A percentile compares a stretch with the other conserved stretches of the same genome.
These are phyloP conservation scores for Mystacides longicornis DNA, from an alignment of 2,888 invertebrate genomes.

Conservation along the genomic window DNA sequence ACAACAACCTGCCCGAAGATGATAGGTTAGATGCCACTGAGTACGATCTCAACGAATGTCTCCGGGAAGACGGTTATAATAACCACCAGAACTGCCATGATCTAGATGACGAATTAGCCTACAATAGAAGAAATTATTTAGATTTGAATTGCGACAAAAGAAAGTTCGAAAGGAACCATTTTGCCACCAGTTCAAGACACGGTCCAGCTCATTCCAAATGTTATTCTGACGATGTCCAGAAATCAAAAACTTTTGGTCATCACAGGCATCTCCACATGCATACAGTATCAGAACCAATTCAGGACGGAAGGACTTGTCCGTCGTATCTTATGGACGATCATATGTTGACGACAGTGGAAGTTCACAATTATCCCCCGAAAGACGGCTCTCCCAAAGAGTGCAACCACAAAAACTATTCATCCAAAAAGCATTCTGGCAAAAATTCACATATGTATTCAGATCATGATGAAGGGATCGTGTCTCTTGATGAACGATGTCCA, in stretches of 20 bases:
- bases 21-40: conserved; percentile 17
- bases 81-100: conserved; percentile 30
- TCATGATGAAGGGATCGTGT: conserved; percentile 38
- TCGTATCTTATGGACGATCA: conserved; percentile 39
- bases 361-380: conserved; percentile 49
- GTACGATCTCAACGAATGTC: conserved; percentile 23
- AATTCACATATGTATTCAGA: conserved; percentile 38
- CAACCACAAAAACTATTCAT: conserved; percentile 21
- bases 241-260: conserved; percentile 24
- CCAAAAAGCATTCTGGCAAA: conserved; percentile 38
- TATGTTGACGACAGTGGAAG: conserved; percentile 42
- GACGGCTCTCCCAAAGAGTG: conserved; percentile 49
- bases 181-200: conserved; percentile 24
- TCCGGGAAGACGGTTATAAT: conserved; percentile 28
- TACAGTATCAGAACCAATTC: conserved; percentile 40
- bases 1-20: conserved; percentile 34
- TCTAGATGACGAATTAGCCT: conserved; percentile 19
- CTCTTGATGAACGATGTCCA: conserved; percentile 44
- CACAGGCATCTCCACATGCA: conserved; percentile 27
- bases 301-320: conserved; percentile 20
- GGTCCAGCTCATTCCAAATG: conserved; percentile 21
- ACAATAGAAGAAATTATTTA: conserved; percentile 23
- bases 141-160: conserved; percentile 22
- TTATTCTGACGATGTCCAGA: conserved; percentile 25
- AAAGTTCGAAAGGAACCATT: conserved; percentile 25